Percentiles rank a stretch among this genome's conserved stretches.
Evolutionary conservation across 2,888 invertebrate genomes (phyloP).

Genomic region (Agrypnus murinus): DNA sequence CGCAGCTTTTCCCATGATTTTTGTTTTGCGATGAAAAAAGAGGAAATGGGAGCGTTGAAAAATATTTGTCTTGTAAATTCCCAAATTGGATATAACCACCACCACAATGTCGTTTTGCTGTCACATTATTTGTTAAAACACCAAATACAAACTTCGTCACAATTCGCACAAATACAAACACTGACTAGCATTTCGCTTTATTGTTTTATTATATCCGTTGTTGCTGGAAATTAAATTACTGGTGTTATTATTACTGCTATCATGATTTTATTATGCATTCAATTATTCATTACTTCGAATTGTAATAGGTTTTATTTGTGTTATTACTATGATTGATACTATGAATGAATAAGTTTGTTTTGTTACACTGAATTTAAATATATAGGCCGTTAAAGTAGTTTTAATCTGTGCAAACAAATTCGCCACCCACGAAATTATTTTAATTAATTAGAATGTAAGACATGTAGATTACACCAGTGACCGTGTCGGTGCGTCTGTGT

Average conservation of each 20-base stretch:
- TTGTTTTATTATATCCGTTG: not conserved
- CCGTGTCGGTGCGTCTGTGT: constrained; percentile 39
- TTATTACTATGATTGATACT: too few relatives aligned
- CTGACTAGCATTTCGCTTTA: constrained; percentile 6
- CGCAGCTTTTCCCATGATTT: constrained; percentile 66
- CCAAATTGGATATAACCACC: constrained; percentile 3
- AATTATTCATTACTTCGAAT: too few relatives aligned
- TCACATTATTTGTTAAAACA: constrained; percentile 20
- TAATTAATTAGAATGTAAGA: constrained; percentile 21
- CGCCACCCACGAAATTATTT: constrained; percentile 37
- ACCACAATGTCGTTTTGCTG: not conserved
- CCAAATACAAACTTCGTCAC: constrained; percentile 14
- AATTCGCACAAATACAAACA: too few relatives aligned
- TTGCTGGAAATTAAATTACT: not conserved
- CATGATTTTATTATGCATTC: too few relatives aligned
- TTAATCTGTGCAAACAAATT: constrained; percentile 32
- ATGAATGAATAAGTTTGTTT: too few relatives aligned
- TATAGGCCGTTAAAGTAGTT: too few relatives aligned
- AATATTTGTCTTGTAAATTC: constrained; percentile 24
- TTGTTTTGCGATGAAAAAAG: not conserved
- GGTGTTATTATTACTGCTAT: not conserved
- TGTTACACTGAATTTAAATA: too few relatives aligned
- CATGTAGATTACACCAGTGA: constrained; percentile 40
- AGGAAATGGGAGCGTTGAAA: constrained; percentile 20
- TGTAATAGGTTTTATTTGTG: too few relatives aligned